phyloP scores from a whole-genome alignment of 2,888 invertebrate species.

The Prionchulus punctatus region DNA sequence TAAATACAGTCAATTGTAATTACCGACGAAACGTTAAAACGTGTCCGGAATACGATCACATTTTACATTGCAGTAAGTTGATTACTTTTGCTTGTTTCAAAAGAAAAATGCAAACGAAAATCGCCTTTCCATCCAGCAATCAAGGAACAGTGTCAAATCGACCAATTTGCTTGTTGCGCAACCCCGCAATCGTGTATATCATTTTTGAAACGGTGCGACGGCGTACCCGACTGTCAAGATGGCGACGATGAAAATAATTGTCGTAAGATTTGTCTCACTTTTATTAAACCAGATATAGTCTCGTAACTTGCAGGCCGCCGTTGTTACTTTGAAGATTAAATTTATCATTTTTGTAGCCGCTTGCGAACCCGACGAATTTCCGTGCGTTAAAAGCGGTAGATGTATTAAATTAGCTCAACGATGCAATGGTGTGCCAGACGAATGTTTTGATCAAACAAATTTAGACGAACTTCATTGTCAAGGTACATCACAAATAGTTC shows the following conservation, averaged over 20 bases:
- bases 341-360: too few relatives aligned
- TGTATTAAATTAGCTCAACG: conserved; percentile 23
- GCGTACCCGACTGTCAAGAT: conserved; percentile 24
- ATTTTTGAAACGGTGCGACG: conserved; percentile 20
- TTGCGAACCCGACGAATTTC: conserved; percentile 25
- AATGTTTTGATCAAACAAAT: conserved; percentile 27
- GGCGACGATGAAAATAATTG: conserved; percentile 29
- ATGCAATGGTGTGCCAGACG: conserved; percentile 27
- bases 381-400: conserved; percentile 24
- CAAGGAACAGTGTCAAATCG: conserved; percentile 17
- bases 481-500: too few relatives aligned
- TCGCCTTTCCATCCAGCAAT: conserved; percentile 19
- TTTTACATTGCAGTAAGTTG: conserved; percentile 26
- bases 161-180: conserved; percentile 26
- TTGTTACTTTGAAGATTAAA: too few relatives aligned
- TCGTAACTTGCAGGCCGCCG: too few relatives aligned
- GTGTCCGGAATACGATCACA: conserved; percentile 29
- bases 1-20: conserved; percentile 24
- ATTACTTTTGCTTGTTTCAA: not conserved
- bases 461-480: conserved; percentile 19
- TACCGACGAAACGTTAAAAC: conserved; percentile 22
- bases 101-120: too few relatives aligned
- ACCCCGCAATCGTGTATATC: conserved; percentile 22
- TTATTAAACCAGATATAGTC: too few relatives aligned
- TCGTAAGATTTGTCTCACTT: too few relatives aligned